Evolutionary conservation across 2,797 vertebrate genomes (phyloP), one percentile per base, ranked within the genome.

Genomic region (Hephaestus fuliginosus): DNA sequence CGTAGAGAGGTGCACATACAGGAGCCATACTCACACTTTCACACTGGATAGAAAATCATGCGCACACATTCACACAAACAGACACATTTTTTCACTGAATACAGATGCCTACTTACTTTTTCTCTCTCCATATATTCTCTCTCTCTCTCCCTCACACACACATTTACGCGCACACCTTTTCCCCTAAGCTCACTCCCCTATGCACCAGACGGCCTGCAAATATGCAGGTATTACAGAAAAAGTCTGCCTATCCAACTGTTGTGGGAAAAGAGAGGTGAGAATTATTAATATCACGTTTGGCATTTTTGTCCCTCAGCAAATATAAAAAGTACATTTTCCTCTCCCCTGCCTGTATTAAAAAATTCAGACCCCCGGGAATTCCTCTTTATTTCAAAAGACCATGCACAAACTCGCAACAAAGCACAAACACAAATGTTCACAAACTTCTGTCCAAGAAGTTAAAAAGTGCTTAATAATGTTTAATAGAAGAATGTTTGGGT

Each of bases 201-300:
- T 87, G 90, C 88, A 83, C 91, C 82, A 91, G 85, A 90, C 90
- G 71, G 88, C 87, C 82, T 81, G 78, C 79, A 93, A 95, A 95
- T 94, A 93, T 93, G 93, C 94, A 94, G 92, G 90, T 90, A 93
- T 93, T 93, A 94, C 91, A 91, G 89, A 92, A 93, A 92, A 91
- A 84, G 81, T 89, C 85, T 79, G 86, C 77, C 74, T 73, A 82
- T 81, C 82, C 18, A 72, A 85, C 89, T 82, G 86, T 69, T 77
- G 82, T 90, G 90, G 87, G 89, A 70, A 83, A 81, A 72, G 80
- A 86, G 75, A 87, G 89, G 89, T 91, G 93, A 90, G 89, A 90
- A 92, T 93, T 91, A 93, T 94, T 95, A 89, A 93, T 93, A 89
- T 90, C 70, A 69, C 77, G 79, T 91, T 87, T 81, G 79, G 82